Evolutionary conservation across 2,888 invertebrate species (phyloP).

Genomic region (Calliphora vomitoria): DNA sequence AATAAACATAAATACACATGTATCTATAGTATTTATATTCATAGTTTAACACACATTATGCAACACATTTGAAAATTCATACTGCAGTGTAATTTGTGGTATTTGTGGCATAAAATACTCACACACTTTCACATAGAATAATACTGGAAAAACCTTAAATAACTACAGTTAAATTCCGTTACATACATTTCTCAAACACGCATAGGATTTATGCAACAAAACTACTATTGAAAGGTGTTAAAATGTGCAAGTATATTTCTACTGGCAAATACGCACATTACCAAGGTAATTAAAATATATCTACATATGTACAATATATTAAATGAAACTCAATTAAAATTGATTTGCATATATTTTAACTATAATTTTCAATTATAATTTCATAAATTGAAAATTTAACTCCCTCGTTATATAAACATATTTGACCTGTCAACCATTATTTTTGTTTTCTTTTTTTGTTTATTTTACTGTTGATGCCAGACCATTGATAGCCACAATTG

Average conservation of each 20-base stretch:
- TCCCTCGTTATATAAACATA: slow-evolving; percentile 4
- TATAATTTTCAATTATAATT: slow-evolving; percentile 74
- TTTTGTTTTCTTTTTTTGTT: slow-evolving; percentile 4
- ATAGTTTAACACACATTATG: slow-evolving; percentile 21
- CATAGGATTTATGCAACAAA: slow-evolving; percentile 19
- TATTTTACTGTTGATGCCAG: slow-evolving; percentile 59
- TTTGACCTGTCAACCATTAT: slow-evolving; percentile 41
- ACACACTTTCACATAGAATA: slow-evolving; percentile 16
- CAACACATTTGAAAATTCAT: slow-evolving; percentile 45
- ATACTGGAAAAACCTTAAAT: not conserved
- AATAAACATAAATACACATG: slow-evolving; percentile 15
- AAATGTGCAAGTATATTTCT: slow-evolving; percentile 47
- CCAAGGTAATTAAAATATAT: slow-evolving; percentile 66
- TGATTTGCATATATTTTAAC: slow-evolving; percentile 64
- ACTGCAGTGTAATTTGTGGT: slow-evolving; percentile 65
- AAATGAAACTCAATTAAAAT: slow-evolving; percentile 74
- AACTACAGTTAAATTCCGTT: not conserved
- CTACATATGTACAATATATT: slow-evolving; percentile 29
- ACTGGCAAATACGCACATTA: slow-evolving; percentile 10
- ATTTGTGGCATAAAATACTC: slow-evolving; percentile 60
- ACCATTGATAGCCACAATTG: slow-evolving; percentile 72
- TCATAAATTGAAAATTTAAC: slow-evolving; percentile 66
- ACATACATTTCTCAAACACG: not conserved
- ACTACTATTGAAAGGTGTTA: slow-evolving; percentile 44
- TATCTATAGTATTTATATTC: not conserved